Evolutionary conservation across 2,888 invertebrate genomes (phyloP).

Genomic region (Ferrisia virgata): DNA sequence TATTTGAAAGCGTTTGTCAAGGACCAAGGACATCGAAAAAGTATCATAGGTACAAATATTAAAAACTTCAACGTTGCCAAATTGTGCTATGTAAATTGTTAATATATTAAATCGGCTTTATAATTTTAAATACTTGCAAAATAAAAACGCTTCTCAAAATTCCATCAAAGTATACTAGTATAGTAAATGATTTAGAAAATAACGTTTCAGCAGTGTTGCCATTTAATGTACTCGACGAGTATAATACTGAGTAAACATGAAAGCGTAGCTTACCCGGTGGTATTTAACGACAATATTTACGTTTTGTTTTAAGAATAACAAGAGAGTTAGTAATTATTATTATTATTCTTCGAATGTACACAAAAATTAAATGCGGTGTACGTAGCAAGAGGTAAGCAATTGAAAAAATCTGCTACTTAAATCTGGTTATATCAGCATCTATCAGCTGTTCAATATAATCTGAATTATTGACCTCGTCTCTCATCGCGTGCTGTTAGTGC

Average conservation of each 20-base stretch:
- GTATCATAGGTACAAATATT: background rate
- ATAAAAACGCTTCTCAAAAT: background rate
- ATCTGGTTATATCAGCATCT: slow-evolving; percentile 31
- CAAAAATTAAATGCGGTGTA: background rate
- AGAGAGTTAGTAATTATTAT: background rate
- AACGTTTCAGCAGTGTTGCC: slow-evolving; percentile 1
- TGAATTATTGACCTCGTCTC: slow-evolving; percentile 26
- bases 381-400: background rate
- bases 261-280: background rate
- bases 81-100: background rate
- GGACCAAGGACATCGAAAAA: slow-evolving; percentile 14
- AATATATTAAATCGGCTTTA: background rate
- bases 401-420: slow-evolving; percentile 6
- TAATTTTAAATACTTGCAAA: background rate
- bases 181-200: background rate
- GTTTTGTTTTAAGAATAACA: background rate
- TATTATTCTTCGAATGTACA: background rate
- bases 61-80: slow-evolving; percentile 8
- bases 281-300: background rate
- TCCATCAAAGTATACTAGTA: background rate
- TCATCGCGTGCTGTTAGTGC: slow-evolving; percentile 28
- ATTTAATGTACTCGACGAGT: background rate
- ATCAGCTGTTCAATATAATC: slow-evolving; percentile 33
- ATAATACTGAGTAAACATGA: background rate
- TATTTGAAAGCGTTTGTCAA: background rate